Conservation (phyloP, 2,113 vertebrate genomes). For the Cinclus cinclus region DNA sequence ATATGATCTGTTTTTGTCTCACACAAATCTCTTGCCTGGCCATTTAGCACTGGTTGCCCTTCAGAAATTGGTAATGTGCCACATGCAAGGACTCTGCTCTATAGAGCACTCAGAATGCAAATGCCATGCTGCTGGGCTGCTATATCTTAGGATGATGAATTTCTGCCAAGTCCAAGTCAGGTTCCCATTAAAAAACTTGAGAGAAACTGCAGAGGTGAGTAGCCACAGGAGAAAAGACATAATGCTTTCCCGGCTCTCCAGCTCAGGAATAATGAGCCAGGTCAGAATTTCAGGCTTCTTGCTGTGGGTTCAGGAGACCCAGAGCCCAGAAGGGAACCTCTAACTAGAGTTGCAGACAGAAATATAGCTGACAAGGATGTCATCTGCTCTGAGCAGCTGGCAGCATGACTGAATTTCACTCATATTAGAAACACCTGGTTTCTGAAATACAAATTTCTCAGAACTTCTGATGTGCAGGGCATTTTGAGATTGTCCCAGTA, state of each 20-base stretch:
- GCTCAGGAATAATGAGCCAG: background rate
- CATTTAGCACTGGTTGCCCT: background rate
- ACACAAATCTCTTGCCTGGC: background rate
- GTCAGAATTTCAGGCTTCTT: background rate
- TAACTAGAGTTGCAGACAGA: background rate
- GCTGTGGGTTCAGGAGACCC: background rate
- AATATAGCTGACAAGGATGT: background rate
- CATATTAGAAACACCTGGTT: background rate
- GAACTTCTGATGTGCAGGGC: background rate
- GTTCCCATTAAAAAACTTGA: background rate
- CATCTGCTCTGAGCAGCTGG: background rate
- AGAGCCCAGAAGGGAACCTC: background rate
- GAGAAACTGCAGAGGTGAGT: background rate
- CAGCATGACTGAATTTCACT: background rate
- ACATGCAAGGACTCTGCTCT: background rate
- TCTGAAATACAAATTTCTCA: background rate
- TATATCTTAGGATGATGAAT: background rate
- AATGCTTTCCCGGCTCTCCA: background rate
- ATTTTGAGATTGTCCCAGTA: background rate
- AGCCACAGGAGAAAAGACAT: background rate
- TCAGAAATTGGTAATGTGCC: background rate
- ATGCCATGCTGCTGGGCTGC: background rate
- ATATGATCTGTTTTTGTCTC: background rate
- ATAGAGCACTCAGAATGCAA: background rate
- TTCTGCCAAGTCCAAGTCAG: background rate